phyloP scores from a whole-genome alignment of 1,140 invertebrate species.

The Anoplophora glabripennis region DNA sequence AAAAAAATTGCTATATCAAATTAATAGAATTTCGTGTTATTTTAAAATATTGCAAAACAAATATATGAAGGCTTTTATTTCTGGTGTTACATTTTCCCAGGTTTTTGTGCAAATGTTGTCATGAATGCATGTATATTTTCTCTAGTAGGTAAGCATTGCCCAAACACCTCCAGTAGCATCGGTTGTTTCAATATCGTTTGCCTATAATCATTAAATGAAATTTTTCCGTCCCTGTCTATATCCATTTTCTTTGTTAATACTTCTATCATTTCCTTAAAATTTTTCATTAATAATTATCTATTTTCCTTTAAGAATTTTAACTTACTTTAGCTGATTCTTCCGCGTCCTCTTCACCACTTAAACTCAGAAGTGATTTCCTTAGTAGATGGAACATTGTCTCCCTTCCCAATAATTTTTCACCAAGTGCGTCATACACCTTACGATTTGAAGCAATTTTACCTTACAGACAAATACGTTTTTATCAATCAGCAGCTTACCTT shows the following conservation, averaged over 20 bases:
- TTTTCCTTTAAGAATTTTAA: background rate
- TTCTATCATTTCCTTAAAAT: constrained; percentile 77
- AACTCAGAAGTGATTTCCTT: constrained; percentile 58
- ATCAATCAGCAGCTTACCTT: constrained; percentile 46
- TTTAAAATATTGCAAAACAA: constrained; percentile 29
- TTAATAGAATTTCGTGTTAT: too few relatives aligned
- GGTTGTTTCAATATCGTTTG: constrained; percentile 62
- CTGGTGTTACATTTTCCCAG: constrained; percentile 15
- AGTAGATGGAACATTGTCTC: constrained; percentile 75
- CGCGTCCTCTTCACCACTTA: constrained; percentile 60
- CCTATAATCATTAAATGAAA: constrained; percentile 71
- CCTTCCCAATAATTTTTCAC: constrained; percentile 62
- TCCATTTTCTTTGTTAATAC: constrained; percentile 76
- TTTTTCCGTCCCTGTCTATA: constrained; percentile 72
- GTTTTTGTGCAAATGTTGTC: constrained; percentile 45
- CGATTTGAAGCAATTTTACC: background rate
- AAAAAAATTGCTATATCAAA: too few relatives aligned
- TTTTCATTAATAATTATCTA: background rate
- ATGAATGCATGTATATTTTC: constrained; percentile 58
- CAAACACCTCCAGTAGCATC: constrained; percentile 72
- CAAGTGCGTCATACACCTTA: constrained; percentile 68
- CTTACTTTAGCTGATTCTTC: constrained; percentile 62
- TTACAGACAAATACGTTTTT: constrained; percentile 7
- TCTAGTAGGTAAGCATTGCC: constrained; percentile 71
- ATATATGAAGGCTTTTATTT: constrained; percentile 31